Conservation (phyloP, 2,113 vertebrate genomes). For the Corynorhinus townsendii region DNA sequence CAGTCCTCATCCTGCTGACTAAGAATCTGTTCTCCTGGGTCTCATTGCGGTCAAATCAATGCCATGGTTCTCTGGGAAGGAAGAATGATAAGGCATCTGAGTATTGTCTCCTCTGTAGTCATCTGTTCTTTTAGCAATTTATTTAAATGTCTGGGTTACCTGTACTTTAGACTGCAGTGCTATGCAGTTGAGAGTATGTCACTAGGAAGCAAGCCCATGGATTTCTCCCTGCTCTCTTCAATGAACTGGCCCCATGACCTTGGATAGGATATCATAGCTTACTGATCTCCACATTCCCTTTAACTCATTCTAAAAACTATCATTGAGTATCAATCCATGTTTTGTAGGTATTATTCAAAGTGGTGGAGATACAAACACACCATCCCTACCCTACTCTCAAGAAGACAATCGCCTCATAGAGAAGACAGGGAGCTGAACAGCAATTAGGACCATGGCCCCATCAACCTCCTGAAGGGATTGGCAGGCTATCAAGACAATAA, state of each 20-base stretch:
- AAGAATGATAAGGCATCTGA: background rate
- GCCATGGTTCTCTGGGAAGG: background rate
- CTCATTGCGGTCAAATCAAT: conserved; percentile 9
- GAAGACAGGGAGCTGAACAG: background rate
- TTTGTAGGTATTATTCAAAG: background rate
- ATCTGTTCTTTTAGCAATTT: background rate
- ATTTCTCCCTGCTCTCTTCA: background rate
- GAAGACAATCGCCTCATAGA: background rate
- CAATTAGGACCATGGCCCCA: accelerated
- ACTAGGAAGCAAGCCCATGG: background rate
- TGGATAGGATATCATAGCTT: background rate
- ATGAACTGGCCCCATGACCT: background rate
- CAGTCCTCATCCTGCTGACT: conserved; percentile 9
- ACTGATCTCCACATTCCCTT: background rate
- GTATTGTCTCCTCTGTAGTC: background rate
- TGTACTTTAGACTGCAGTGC: no score
- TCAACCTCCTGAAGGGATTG: background rate
- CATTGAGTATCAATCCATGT: background rate
- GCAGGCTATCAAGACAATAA: background rate
- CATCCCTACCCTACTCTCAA: background rate
- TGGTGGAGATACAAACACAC: background rate
- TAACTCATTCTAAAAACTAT: background rate
- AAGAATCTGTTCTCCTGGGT: background rate
- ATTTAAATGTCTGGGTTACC: background rate
- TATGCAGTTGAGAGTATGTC: background rate